Evolutionary conservation across 2,888 invertebrate species (phyloP).

Genomic region (Gnatocerus cornutus): DNA sequence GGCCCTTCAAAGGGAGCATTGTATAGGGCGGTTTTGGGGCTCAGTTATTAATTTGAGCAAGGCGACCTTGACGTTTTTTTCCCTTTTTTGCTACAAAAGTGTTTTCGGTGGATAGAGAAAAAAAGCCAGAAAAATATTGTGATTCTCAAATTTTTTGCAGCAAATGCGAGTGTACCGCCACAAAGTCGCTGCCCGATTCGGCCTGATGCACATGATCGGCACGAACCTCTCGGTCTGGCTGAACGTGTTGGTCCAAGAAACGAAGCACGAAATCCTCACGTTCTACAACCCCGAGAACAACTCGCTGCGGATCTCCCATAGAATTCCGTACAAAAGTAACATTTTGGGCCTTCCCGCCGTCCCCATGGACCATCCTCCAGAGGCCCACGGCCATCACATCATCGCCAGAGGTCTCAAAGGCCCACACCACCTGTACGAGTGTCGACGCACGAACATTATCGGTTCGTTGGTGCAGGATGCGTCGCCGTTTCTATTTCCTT

Average conservation of each 20-base stretch:
- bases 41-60: too few species aligned
- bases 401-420: slow-evolving; percentile 87
- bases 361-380: slow-evolving; percentile 64
- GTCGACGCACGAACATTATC: slow-evolving; percentile 91
- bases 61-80: too few species aligned
- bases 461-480: slow-evolving; percentile 77
- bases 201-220: slow-evolving; percentile 99
- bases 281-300: slow-evolving; percentile 93
- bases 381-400: slow-evolving; percentile 75
- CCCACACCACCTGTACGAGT: slow-evolving; percentile 91
- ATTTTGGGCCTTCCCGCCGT: slow-evolving; percentile 65
- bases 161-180: slow-evolving; percentile 94
- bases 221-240: slow-evolving; percentile 98
- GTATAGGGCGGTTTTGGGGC: too few species aligned
- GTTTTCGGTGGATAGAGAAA: too few species aligned
- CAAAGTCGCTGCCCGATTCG: slow-evolving; percentile 92
- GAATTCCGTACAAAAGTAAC: slow-evolving; percentile 76
- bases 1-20: too few species aligned
- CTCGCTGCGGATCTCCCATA: slow-evolving; percentile 84
- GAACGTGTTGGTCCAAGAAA: slow-evolving; percentile 94
- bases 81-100: too few species aligned
- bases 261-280: slow-evolving; percentile 94
- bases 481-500: slow-evolving; percentile 88
- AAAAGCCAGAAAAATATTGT: too few species aligned
- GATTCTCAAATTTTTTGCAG: slow-evolving; percentile 73